Base-by-base conservation (phyloP, 2,797 vertebrate species). In the Pseudopleuronectes americanus region DNA sequence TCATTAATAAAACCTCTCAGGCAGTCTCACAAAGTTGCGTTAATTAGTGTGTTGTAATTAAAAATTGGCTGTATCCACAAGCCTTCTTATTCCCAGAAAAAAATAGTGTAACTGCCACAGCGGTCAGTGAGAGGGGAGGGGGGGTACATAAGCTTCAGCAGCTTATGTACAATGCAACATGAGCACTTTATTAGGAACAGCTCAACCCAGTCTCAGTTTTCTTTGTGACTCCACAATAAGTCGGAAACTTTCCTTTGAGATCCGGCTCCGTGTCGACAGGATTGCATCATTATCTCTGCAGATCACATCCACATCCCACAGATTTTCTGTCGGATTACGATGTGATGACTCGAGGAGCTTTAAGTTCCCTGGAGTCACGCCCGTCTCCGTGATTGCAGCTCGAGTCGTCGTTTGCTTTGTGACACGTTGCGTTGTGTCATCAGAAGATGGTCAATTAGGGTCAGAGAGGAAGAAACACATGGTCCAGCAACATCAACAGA, bases 1-100 rank as follows among this genome's bases (percentile, higher is more conserved):
- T 74, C 69, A 70, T 76, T 83, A 83, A 74, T 61, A 73, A 80
- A 83, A 38, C 48, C 71, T 74, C 72, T 58, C 64, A 72, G 64
- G 58, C 61, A 66, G 47, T 49, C 23, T 66, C 31, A 72, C 57
- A 71, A 72, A 64, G 49, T 64, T 64, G 28, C 26, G 8, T 75
- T 76, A 71, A 81, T 86, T 79, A 81, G 51, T 52, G 57, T 55
- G 33, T 24, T 69, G 47, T 61, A 78, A 72, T 79, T 67, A 59
- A 84, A 82, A 71, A 49, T 49, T 31, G 36, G 64, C 56, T 19
- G 57, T 24, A 73, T 80, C 38, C 22, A 52, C 33, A 13, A 5
- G 13, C 12, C 5, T 26, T 75, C 53, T 9, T 22, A 6, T 43
- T 43, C 16, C 1, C 16, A 17, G 5, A 41, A 24, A 2, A 14